Evolutionary conservation across 2,888 invertebrate genomes (phyloP), one percentile per base, ranked within the genome.

Genomic region (Zhuqinia jingwanae): DNA sequence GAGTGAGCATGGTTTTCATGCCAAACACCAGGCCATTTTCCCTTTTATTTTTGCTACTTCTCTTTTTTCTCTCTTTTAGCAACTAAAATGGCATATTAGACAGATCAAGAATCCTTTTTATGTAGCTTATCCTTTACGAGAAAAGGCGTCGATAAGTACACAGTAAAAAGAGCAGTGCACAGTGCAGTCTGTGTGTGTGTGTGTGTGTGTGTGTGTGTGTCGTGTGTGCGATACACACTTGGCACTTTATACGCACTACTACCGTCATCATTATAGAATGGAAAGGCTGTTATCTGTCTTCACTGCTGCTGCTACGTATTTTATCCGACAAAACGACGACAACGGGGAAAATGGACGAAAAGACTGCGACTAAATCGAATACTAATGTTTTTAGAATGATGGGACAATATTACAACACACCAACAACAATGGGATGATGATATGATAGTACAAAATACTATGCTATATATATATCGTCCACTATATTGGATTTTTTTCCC

Each of bases 361-460:
- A 60, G 3, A 56, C 3, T 13, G 36, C 65, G 36, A 42, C 65
- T 65, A 36, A 20, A 65, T n/a, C 17, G 27, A 65, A 25, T 17
- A 65, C 65, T 65, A 65, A 65, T 65, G 65, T 65, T 42, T 65
- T 65, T 65, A 65, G 42, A 65, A 65, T 65, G 65, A 65, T 17
- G 36, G 42, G 45, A 73, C 30, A 50, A 50, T 50, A 25, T 73
- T 50, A 45, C 65, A 36, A 8, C 20, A 17, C 17, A 17, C 56
- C n/a, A 36, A 36, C 8, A n/a, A 65, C 36, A 42, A 36, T 17
- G 5, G 42, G 65, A 17, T 17, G 42, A 65, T n/a, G 17, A 65
- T 65, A 25, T 8, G 65, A 65, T 36, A 10, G 17, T 13, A 65
- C 15, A 42, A 65, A 58, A 11, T 58, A 13, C 10, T 58, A 22